Conservation (phyloP, 2,797 vertebrate species). For the Stomatorhinus walkeri region DNA sequence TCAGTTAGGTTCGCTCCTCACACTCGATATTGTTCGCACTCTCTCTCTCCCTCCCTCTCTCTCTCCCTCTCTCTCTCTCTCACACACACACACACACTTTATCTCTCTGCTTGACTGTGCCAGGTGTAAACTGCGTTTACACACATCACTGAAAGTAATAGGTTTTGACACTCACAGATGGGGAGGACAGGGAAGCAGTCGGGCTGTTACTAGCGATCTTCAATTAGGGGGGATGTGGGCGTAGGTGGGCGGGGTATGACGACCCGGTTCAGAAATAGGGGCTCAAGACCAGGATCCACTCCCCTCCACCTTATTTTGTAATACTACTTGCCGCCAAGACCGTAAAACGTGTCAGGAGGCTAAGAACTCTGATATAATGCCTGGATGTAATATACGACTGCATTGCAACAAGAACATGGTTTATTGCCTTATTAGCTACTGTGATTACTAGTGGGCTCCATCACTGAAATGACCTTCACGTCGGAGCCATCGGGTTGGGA, state of each 20-base stretch:
- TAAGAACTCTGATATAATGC: neutral
- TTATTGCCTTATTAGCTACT: neutral
- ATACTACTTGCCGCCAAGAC: neutral
- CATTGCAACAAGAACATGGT: neutral
- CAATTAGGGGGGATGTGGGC: neutral
- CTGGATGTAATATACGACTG: neutral
- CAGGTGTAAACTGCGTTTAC: slow-evolving; percentile 1
- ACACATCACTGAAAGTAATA: slow-evolving; percentile 1
- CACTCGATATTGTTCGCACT: neutral
- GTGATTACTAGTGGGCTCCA: neutral
- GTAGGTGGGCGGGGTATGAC: neutral
- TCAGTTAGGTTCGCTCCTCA: neutral
- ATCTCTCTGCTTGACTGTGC: neutral
- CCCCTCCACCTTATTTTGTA: neutral
- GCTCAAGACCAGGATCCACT: neutral
- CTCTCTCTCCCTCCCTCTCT: neutral
- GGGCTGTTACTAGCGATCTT: neutral
- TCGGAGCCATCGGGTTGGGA: neutral
- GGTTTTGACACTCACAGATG: slow-evolving; percentile 6
- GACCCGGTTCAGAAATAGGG: neutral
- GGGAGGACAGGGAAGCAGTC: neutral
- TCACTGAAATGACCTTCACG: neutral
- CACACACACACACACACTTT: neutral
- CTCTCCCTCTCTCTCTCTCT: neutral
- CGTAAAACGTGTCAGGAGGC: neutral